A percentile compares a stretch with the other conserved stretches of the same genome.
These are phyloP conservation scores for Enchytraeus crypticus DNA, from an alignment of 2,888 invertebrate species.

Conservation along the genomic window DNA sequence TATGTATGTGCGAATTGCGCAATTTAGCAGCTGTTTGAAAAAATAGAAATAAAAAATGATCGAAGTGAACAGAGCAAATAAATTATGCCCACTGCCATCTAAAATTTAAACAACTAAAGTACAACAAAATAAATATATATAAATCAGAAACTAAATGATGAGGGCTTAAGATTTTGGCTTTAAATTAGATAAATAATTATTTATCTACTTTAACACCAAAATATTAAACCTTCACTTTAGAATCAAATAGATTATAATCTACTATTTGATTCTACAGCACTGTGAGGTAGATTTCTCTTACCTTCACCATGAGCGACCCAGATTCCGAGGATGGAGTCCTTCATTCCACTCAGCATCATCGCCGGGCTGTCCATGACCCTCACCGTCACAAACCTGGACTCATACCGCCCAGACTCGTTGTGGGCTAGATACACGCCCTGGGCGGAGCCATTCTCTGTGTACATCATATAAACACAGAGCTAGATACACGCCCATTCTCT, in stretches of 20 bases:
- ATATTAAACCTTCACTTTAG: not conserved
- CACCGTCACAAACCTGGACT: slow-evolving; percentile 71
- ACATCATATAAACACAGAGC: not conserved
- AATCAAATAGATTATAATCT: not conserved
- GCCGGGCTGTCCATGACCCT: slow-evolving; percentile 62
- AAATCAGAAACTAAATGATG: too few species aligned
- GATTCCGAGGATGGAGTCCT: slow-evolving; percentile 76
- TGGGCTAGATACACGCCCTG: slow-evolving; percentile 58
- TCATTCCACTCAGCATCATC: slow-evolving; percentile 85
- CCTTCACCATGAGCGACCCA: slow-evolving; percentile 98
- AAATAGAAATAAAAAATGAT: too few species aligned
- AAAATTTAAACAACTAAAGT: too few species aligned
- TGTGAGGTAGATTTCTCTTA: slow-evolving; percentile 26
- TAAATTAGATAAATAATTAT: too few species aligned
- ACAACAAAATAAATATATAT: too few species aligned
- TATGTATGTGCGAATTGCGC: too few species aligned
- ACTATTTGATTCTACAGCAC: not conserved
- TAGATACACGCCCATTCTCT: too few species aligned
- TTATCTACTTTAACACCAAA: not conserved
- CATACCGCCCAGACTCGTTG: slow-evolving; percentile 80
- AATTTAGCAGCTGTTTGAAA: too few species aligned
- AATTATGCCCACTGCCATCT: too few species aligned
- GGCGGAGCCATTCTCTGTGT: not conserved
- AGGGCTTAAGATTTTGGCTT: too few species aligned
- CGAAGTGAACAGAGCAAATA: too few species aligned